These are phyloP conservation scores for Lophotis ruficrista DNA, from an alignment of 2,113 vertebrate species.

Conservation along the genomic window DNA sequence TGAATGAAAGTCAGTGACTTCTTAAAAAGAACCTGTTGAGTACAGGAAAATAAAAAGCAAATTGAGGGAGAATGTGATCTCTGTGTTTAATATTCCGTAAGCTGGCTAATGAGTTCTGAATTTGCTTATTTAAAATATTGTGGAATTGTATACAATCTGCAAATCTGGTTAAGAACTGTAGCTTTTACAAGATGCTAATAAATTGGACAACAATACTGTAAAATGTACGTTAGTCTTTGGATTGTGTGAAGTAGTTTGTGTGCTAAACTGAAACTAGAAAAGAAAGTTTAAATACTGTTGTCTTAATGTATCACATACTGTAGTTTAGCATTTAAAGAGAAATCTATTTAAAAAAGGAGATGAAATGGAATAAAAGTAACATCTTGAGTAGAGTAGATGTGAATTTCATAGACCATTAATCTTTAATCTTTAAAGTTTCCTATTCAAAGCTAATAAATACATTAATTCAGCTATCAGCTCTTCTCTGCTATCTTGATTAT, in stretches of 20 bases:
- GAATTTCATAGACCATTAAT: slow-evolving; percentile 15
- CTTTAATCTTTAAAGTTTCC: slow-evolving; percentile 19
- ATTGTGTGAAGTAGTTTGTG: not conserved
- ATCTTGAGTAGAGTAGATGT: not conserved
- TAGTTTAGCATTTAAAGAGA: not conserved
- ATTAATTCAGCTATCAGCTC: slow-evolving; percentile 2
- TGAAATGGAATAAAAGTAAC: not conserved
- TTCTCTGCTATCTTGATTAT: slow-evolving; percentile 11
- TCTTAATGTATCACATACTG: not conserved
- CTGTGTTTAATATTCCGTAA: not conserved
- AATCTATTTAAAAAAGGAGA: not conserved
- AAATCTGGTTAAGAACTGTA: not conserved
- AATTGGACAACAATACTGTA: not conserved
- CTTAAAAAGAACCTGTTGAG: not conserved
- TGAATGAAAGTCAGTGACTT: not conserved
- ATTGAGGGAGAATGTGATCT: not conserved
- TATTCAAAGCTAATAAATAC: not conserved
- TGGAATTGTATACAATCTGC: not conserved
- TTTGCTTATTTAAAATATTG: not conserved
- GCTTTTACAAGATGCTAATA: not conserved
- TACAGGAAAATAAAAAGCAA: not conserved
- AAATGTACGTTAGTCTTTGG: not conserved
- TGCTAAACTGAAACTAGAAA: not conserved
- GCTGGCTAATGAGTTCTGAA: not conserved
- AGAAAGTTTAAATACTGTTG: not conserved